These are phyloP conservation scores for Chrysemys picta DNA, from an alignment of 2,113 vertebrate species.

Conservation along the genomic window DNA sequence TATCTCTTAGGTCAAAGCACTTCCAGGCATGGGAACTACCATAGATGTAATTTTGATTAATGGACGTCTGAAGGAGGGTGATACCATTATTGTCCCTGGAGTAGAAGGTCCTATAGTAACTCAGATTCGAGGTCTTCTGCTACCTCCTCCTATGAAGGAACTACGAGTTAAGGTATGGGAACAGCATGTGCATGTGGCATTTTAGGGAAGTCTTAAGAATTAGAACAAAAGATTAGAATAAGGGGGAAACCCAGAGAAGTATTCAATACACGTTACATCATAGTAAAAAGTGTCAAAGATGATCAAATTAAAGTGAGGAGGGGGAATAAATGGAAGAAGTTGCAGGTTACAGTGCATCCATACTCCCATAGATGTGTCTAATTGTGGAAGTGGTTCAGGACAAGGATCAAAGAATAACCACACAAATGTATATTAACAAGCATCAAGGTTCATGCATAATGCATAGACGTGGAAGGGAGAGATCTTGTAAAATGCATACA, in stretches of 20 bases:
- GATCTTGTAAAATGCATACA: neutral
- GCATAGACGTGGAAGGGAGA: neutral
- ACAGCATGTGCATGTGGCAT: neutral
- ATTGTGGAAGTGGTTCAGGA: neutral
- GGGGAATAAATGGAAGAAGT: neutral
- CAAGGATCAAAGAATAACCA: neutral
- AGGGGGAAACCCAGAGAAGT: neutral
- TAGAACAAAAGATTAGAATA: neutral
- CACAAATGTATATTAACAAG: neutral
- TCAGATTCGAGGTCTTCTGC: constrained; percentile 94
- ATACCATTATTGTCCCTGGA: constrained; percentile 96
- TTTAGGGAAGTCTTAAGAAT: neutral
- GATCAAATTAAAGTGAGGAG: neutral
- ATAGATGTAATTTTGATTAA: constrained; percentile 99
- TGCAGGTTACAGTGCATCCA: neutral
- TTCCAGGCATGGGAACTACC: constrained; percentile 98
- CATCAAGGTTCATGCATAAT: neutral
- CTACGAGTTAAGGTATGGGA: constrained; percentile 91
- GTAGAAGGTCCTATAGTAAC: constrained; percentile 98
- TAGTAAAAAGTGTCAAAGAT: neutral
- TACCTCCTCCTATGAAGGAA: constrained; percentile 97
- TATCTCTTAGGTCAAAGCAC: constrained; percentile 91
- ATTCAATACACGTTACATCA: neutral
- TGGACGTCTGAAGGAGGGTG: constrained; percentile 90
- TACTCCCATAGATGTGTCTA: rapidly evolving